Conservation (phyloP, 2,888 invertebrate species). For the Aspidapion aeneum region DNA sequence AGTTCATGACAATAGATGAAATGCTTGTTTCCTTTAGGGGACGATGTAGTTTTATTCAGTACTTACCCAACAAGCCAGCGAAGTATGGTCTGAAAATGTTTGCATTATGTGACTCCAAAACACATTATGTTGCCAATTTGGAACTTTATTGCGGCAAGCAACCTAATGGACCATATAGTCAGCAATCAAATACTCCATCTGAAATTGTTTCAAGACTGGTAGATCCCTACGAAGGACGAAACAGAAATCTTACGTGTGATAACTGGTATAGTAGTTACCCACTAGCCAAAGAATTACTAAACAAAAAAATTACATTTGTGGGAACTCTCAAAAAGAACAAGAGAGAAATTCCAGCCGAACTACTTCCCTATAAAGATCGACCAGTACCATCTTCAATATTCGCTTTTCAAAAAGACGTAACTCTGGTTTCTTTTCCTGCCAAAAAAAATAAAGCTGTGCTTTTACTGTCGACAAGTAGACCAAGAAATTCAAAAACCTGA, state of each 20-base stretch:
- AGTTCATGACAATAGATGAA: slow-evolving; percentile 19
- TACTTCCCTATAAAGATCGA: slow-evolving; percentile 11
- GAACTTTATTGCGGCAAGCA: slow-evolving; percentile 30
- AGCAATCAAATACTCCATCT: slow-evolving; percentile 12
- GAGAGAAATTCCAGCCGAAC: slow-evolving; percentile 16
- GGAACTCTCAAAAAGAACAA: slow-evolving; percentile 31
- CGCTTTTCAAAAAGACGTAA: slow-evolving; percentile 26
- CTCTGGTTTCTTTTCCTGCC: slow-evolving; percentile 21
- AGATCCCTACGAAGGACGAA: slow-evolving; percentile 16
- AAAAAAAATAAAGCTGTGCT: slow-evolving; percentile 23
- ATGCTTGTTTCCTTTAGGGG: too few relatives aligned
- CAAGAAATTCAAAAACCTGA: slow-evolving; percentile 20
- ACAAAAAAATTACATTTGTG: slow-evolving; percentile 22
- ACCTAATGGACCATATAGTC: slow-evolving; percentile 23
- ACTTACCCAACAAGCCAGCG: slow-evolving; percentile 28
- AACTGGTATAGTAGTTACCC: slow-evolving; percentile 30
- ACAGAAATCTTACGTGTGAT: slow-evolving; percentile 17
- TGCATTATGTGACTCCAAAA: slow-evolving; percentile 27
- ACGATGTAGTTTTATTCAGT: slow-evolving; percentile 26
- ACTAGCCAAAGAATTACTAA: slow-evolving; percentile 25
- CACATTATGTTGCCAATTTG: slow-evolving; percentile 21
- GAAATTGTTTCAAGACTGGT: slow-evolving; percentile 14
- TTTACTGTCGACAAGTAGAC: slow-evolving; percentile 20
- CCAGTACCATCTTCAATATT: slow-evolving; percentile 14
- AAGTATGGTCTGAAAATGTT: slow-evolving; percentile 31